phyloP scores from a whole-genome alignment of 2,888 invertebrate genomes.

The Crioceris asparagi region DNA sequence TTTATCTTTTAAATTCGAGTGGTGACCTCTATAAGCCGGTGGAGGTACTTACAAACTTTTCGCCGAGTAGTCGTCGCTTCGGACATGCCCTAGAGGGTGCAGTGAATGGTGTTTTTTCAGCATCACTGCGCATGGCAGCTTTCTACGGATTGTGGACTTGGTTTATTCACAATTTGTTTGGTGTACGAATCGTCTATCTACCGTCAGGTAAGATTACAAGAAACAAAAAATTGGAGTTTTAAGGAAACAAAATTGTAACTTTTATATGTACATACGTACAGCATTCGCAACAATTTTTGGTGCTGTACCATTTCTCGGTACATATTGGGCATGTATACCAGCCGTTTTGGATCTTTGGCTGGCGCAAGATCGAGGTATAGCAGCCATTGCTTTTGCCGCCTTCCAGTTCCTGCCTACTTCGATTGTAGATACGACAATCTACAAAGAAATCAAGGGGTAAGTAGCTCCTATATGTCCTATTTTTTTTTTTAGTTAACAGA shows the following conservation, averaged over 20 bases:
- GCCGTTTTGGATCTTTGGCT: constrained; percentile 93
- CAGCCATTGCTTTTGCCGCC: constrained; percentile 69
- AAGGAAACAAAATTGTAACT: too few relatives aligned
- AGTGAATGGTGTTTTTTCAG: constrained; percentile 88
- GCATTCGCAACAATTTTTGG: constrained; percentile 87
- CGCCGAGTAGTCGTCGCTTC: constrained; percentile 68
- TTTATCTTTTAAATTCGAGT: constrained; percentile 86
- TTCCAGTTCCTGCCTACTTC: constrained; percentile 84
- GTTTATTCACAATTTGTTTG: constrained; percentile 92
- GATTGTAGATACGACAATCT: constrained; percentile 91
- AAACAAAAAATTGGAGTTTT: too few relatives aligned
- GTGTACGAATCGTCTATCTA: constrained; percentile 88
- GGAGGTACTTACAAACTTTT: constrained; percentile 72
- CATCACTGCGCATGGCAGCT: constrained; percentile 91
- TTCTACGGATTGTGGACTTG: constrained; percentile 99
- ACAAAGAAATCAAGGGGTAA: constrained; percentile 94
- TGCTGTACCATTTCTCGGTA: constrained; percentile 91
- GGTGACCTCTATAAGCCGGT: constrained; percentile 84
- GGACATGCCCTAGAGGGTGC: constrained; percentile 78
- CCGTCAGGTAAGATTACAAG: constrained; percentile 58
- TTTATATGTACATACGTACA: too few relatives aligned
- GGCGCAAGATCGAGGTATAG: constrained; percentile 72
- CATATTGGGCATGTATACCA: constrained; percentile 91
- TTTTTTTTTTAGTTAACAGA: too few relatives aligned
- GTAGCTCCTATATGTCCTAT: background rate